A percentile compares a stretch with the other conserved stretches of the same genome.
These are phyloP conservation scores for Morone saxatilis DNA, from an alignment of 2,113 vertebrate species.

Conservation along the genomic window DNA sequence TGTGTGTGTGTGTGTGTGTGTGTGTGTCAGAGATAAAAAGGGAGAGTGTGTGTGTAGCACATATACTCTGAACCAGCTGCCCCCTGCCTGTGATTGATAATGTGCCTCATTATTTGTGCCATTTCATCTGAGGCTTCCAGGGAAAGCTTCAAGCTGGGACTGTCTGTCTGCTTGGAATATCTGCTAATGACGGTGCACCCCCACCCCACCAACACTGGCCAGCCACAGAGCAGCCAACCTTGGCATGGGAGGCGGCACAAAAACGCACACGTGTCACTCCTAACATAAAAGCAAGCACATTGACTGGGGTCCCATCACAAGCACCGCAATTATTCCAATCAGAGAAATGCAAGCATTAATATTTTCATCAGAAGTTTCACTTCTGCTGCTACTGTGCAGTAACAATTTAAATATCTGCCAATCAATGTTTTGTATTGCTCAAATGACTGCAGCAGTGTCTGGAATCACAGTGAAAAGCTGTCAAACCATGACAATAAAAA, in stretches of 20 bases:
- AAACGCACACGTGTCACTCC: constrained; percentile 8
- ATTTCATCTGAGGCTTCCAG: constrained; percentile 76
- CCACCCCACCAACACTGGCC: neutral
- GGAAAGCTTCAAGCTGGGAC: constrained; percentile 74
- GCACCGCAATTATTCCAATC: neutral
- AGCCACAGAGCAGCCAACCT: constrained; percentile 20
- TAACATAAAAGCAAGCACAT: neutral
- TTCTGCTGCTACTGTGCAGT: neutral
- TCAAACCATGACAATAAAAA: no score
- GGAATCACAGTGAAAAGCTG: neutral
- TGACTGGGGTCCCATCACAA: neutral
- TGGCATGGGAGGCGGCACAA: neutral
- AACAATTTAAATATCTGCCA: neutral
- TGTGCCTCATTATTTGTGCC: constrained; percentile 79
- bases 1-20: neutral
- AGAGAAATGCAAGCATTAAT: neutral
- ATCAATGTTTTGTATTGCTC: neutral
- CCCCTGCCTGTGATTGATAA: constrained; percentile 78
- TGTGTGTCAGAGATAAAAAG: constrained; percentile 3
- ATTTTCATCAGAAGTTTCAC: neutral
- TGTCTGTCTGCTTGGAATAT: constrained; percentile 74
- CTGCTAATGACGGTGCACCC: constrained; percentile 59
- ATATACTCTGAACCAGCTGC: constrained; percentile 54
- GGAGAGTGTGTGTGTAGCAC: neutral
- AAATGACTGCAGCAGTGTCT: neutral